Conservation (phyloP, 2,113 vertebrate species). For the Xiphias gladius region DNA sequence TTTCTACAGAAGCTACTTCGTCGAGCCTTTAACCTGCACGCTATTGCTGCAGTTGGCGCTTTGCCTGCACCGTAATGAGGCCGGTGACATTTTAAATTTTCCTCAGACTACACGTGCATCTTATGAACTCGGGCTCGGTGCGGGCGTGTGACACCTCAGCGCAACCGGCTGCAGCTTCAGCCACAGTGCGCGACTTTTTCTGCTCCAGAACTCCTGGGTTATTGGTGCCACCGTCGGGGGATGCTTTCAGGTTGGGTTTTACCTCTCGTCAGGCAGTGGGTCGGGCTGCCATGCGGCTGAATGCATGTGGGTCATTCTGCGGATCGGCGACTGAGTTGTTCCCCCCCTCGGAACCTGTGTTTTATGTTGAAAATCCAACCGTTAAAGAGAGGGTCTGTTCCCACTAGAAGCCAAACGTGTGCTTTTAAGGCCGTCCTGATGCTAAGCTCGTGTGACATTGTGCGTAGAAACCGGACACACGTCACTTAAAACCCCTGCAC, state of each 20-base stretch:
- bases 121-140: not conserved
- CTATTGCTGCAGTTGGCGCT: not conserved
- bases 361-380: not conserved
- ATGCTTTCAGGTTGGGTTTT: conserved; percentile 7
- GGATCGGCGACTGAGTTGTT: not conserved
- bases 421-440: conserved; percentile 44
- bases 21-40: not conserved
- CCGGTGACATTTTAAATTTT: conserved; percentile 29
- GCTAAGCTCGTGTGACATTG: conserved; percentile 80
- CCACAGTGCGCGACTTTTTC: not conserved
- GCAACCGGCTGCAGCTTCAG: not conserved
- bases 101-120: conserved; percentile 39
- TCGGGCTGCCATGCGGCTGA: conserved; percentile 41
- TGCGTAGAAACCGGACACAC: conserved; percentile 67
- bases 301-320: conserved; percentile 17
- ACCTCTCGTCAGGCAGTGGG: conserved; percentile 27
- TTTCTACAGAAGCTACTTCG: no score
- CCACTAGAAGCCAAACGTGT: conserved; percentile 10
- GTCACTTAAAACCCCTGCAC: conserved; percentile 37
- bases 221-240: not conserved
- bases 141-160: not conserved
- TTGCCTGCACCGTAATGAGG: conserved; percentile 10
- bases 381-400: not conserved
- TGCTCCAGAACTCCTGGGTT: not conserved
- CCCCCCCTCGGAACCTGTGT: not conserved